Base-by-base conservation (phyloP, 2,888 invertebrate genomes). In the Crematogaster levior region DNA sequence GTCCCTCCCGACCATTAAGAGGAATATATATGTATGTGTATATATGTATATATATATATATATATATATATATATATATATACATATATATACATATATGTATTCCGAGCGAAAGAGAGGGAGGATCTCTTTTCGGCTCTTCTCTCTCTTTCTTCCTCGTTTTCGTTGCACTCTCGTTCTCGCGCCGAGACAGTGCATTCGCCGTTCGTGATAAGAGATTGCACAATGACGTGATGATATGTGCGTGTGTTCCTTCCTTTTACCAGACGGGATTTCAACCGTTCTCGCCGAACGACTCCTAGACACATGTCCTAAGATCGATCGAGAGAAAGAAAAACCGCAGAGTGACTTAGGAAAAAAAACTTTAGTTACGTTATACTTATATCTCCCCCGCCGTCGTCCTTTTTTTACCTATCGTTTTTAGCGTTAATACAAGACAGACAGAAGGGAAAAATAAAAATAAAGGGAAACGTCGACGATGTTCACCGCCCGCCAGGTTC, bases 341-440 rank as follows among this genome's bases (percentile, higher is more conserved):
- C 86, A 84, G 85, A 89, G 89, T 86, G 86, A 88, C 82, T 80
- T 86, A 86, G 84, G 83, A 87, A 81, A 84, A 85, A 82, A 87
- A 86, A 82, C 80, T 84, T 89, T 86, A 84, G 86, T 86, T 85
- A 80, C 81, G 84, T 86, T 85, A 80, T 68, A 61, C 51, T 48
- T 43, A 58, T 27, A 77, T 68, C 61, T 56, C 21, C 12, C 60
- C 21, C 75, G 51, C 27, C 37, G 37, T 61, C 27, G 63, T 60
- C 70, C 48, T 86, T 86, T 88, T 73, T 87, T 86, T 86, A 87
- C 82, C 83, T 46, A 73, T 80, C 58, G 61, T 84, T 87, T 85
- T 85, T 85, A 82, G 86, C 73, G 86, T 74, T 80, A 85, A 63
- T 46, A 82, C 43, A 68, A 77, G 61, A 40, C 63, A 74, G 51